Evolutionary conservation across 2,888 invertebrate genomes (phyloP), one percentile per base, ranked within the genome.

Genomic region (Lepidonotus clava): DNA sequence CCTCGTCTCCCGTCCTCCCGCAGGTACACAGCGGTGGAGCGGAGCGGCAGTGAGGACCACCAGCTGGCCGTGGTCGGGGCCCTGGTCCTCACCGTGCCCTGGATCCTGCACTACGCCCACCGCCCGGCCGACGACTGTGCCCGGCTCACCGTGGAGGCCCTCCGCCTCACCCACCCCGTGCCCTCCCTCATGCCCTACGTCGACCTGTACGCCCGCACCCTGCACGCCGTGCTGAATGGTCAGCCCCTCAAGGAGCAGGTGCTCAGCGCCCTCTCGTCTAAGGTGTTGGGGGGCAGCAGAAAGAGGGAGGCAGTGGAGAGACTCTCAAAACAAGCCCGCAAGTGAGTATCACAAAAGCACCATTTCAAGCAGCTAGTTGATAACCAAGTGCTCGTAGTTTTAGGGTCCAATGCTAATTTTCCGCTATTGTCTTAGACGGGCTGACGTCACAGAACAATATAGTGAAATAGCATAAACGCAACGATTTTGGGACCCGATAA

Each of bases 91-190:
- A 91, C 92, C 0, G 89, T 92, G 36, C 92, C 92, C 0, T 92
- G 92, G 92, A 90, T 92, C n/a, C 84, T 92, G 0, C 89, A 90
- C n/a, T 90, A 91, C 86, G 91, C 91, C n/a, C 89, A 90, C 87
- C 90, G 87, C 83, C 87, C 92, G 1, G 92, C 91, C 61, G 88
- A 90, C 8, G 91, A 92, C 21, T 92, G 92, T 89, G 91, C 90
- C 6, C 87, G 87, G 46, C 88, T 88, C n/a, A 88, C 91, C 0
- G 89, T 91, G 71, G 92, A 92, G 34, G 91, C 92, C 84, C 86
- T 92, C 6, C 91, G 91, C 38, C 90, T 92, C 85, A 92, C 92
- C 0, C 92, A 92, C 66, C 92, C 92, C 1, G 91, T 89, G n/a
- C 89, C 90, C 2, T 88, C 88, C 4, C 88, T 92, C 8, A 86